Evolutionary conservation across 2,888 invertebrate genomes (phyloP).

Genomic region (Dusona sp.): DNA sequence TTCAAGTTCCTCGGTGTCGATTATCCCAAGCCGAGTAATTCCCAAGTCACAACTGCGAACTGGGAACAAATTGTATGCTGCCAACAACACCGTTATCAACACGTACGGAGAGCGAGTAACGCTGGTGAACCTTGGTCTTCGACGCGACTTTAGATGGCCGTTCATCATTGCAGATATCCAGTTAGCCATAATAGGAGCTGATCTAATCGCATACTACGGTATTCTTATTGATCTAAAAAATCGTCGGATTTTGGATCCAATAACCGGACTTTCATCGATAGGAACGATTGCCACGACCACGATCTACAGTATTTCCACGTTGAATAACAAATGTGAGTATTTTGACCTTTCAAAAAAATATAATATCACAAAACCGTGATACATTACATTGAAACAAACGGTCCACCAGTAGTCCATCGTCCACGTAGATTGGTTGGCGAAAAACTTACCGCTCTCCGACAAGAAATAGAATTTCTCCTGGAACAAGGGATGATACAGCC

Average conservation of each 20-base stretch:
- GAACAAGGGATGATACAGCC: neutral
- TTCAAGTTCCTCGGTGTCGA: neutral
- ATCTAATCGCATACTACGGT: conserved; percentile 76
- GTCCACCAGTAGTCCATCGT: neutral
- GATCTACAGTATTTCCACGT: no score
- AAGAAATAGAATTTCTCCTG: no score
- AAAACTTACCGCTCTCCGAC: neutral
- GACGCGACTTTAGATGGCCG: conserved; percentile 75
- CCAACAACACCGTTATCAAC: neutral
- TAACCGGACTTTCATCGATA: conserved; percentile 12
- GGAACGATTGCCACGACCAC: neutral
- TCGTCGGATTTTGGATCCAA: conserved; percentile 69
- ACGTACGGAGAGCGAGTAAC: neutral
- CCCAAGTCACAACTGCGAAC: neutral
- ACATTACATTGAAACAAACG: no score
- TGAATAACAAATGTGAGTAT: no score
- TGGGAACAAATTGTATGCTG: neutral
- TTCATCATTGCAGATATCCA: conserved; percentile 78
- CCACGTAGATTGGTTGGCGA: neutral
- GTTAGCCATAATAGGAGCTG: no score
- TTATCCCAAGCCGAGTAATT: neutral
- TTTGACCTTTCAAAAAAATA: no score
- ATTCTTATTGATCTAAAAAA: conserved; percentile 76
- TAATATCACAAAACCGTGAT: no score
- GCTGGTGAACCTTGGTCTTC: conserved; percentile 74